Evolutionary conservation across 2,113 vertebrate genomes (phyloP), one percentile per base, ranked within the genome.

Genomic region (Acrocephalus arundinaceus): DNA sequence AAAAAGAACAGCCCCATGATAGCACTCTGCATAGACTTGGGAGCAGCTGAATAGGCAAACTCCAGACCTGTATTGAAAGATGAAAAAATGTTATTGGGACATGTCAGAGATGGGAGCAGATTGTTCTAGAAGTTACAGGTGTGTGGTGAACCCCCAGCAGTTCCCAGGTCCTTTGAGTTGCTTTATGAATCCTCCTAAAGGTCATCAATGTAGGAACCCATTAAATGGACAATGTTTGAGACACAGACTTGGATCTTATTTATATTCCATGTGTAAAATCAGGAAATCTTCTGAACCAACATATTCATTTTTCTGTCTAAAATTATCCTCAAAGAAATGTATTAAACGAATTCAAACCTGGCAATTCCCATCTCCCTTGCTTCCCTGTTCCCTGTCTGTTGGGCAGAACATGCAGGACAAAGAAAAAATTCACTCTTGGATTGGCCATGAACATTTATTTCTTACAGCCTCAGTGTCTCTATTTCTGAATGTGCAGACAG

Each of bases 1-100:
- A 99, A 99, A 82, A 99, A 99, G 97, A 99, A 99, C 22, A 99
- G 97, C 12, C 99, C 99, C 99, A 99, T 99, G 67, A 99, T 98
- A 65, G 99, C 99, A 37, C 99, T 99, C 98, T 99, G 99, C 99
- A 99, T 99, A 55, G 99, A 98, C 89, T 98, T 99, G 11, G 99
- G 99, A 30, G 99, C 99, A 11, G 99, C 99, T 7, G 99, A 99
- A 87, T 99, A 99, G 1, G 99, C 99, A 80, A 99, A 99, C 94
- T 99, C 99, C 85, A 99, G 97, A 74, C 99, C 99, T 99, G 93
- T 14, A 90, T 65, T 57, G 33, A 93, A 55, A 97, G 41, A 89
- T 24, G 41, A 31, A 21, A 62, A 66, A 71, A 16, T 2, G 14
- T 31, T 39, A 2, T 61, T 70, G 68, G n/a, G 65, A 65, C 7